phyloP scores from a whole-genome alignment of 92 coral and sea anemone genomes.

The Phenganax marumi region DNA sequence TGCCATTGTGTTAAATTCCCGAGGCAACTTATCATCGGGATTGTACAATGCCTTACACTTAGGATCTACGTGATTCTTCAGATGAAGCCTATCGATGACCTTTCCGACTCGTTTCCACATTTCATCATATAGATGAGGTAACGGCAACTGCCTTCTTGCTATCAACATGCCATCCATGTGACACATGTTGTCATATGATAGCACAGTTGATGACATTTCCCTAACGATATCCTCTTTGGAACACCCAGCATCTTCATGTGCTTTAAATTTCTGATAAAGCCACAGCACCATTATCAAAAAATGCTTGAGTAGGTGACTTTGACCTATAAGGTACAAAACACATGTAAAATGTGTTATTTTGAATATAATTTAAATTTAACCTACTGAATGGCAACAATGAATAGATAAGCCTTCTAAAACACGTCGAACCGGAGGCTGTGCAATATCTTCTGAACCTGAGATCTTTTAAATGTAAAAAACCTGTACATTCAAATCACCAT shows the following conservation, averaged over 20 bases:
- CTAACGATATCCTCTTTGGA: neutral
- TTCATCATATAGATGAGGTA: neutral
- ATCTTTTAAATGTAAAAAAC: too few relatives aligned
- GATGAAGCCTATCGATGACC: neutral
- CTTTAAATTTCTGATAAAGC: conserved; percentile 45
- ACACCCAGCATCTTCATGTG: conserved; percentile 25
- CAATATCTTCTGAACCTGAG: too few relatives aligned
- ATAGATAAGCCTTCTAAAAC: too few relatives aligned
- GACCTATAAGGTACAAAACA: conserved; percentile 24
- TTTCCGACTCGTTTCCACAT: neutral
- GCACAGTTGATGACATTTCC: neutral
- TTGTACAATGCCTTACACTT: neutral
- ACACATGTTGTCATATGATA: conserved; percentile 31
- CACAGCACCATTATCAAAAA: conserved; percentile 31
- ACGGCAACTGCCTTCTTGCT: neutral
- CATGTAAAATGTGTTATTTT: too few relatives aligned
- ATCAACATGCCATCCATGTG: neutral
- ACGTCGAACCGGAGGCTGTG: too few relatives aligned
- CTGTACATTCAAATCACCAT: too few relatives aligned
- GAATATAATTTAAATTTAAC: too few relatives aligned
- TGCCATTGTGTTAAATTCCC: conserved; percentile 44
- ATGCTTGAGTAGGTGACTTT: conserved; percentile 55
- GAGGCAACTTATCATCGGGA: conserved; percentile 22
- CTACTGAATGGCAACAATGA: too few relatives aligned
- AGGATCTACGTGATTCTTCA: conserved; percentile 4